Evolutionary conservation across 2,113 vertebrate genomes (phyloP).

Genomic region (Dicentrarchus labrax): DNA sequence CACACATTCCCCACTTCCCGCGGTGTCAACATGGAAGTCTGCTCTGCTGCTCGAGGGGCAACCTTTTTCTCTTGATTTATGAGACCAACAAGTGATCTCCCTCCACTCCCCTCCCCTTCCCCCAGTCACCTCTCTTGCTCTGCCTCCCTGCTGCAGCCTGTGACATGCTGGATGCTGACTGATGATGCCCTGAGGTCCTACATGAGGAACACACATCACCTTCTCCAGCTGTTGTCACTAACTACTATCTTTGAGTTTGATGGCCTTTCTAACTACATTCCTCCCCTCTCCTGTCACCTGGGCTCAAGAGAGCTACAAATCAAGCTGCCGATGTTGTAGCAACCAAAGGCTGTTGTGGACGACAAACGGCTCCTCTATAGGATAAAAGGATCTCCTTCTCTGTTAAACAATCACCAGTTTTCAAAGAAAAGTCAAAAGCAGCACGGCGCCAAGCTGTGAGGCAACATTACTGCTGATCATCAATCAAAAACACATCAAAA

Average conservation of each 20-base stretch:
- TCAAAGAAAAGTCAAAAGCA: constrained; percentile 51
- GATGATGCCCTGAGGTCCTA: constrained; percentile 74
- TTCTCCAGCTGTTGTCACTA: constrained; percentile 79
- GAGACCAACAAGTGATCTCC: constrained; percentile 56
- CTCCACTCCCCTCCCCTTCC: constrained; percentile 12
- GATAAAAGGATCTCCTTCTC: constrained; percentile 65
- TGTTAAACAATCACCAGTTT: constrained; percentile 54
- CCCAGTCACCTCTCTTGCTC: constrained; percentile 35
- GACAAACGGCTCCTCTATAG: constrained; percentile 62
- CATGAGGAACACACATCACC: constrained; percentile 65
- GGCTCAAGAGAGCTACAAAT: constrained; percentile 79
- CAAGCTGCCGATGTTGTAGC: constrained; percentile 73
- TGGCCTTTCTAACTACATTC: constrained; percentile 78
- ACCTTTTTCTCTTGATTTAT: constrained; percentile 65
- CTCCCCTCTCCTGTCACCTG: constrained; percentile 78
- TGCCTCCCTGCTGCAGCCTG: constrained; percentile 46
- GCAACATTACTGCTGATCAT: constrained; percentile 33
- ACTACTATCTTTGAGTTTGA: constrained; percentile 79
- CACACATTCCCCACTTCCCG: constrained; percentile 22
- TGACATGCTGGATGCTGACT: constrained; percentile 75
- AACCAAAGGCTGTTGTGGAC: constrained; percentile 72
- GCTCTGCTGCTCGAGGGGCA: constrained; percentile 23
- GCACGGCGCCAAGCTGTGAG: constrained; percentile 16
- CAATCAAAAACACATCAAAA: constrained; percentile 53
- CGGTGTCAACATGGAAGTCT: constrained; percentile 42